Conservation (phyloP, 2,113 vertebrate genomes). For the Rhinoptilus africanus region DNA sequence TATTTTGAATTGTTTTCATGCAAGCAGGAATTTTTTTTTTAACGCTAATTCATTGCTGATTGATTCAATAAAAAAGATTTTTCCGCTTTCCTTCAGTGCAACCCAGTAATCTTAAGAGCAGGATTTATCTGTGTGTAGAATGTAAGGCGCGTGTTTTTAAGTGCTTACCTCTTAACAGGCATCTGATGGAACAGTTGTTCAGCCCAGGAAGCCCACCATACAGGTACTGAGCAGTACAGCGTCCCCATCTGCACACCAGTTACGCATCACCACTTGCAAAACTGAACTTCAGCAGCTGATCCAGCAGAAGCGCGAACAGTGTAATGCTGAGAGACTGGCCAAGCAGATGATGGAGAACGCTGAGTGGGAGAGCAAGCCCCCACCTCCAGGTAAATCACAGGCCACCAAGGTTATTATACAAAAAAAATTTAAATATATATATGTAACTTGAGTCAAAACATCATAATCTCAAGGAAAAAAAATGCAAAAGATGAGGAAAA, state of each 20-base stretch:
- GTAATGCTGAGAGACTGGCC: slow-evolving; percentile 90
- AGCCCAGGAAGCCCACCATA: slow-evolving; percentile 75
- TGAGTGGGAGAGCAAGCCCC: slow-evolving; percentile 95
- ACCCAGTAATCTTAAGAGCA: not conserved
- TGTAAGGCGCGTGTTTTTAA: not conserved
- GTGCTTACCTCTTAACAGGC: slow-evolving; percentile 65
- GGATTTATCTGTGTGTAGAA: not conserved
- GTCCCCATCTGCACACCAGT: slow-evolving; percentile 81
- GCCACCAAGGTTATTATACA: not conserved
- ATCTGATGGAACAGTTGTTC: slow-evolving; percentile 74
- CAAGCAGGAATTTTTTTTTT: not conserved
- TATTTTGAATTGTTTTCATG: not conserved
- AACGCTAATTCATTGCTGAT: not conserved
- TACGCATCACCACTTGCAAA: slow-evolving; percentile 91
- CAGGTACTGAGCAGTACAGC: slow-evolving; percentile 76
- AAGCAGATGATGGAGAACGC: slow-evolving; percentile 98
- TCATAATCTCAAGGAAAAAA: not conserved
- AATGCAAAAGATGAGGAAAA: not conserved
- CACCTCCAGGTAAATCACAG: slow-evolving; percentile 83
- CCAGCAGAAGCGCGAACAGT: slow-evolving; percentile 95
- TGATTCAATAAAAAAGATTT: not conserved
- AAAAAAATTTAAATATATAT: not conserved
- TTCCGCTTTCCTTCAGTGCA: not conserved
- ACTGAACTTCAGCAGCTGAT: slow-evolving; percentile 93
- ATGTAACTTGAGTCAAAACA: not conserved